phyloP scores from a whole-genome alignment of 2,888 invertebrate species.

The Sarcophaga carnaria region DNA sequence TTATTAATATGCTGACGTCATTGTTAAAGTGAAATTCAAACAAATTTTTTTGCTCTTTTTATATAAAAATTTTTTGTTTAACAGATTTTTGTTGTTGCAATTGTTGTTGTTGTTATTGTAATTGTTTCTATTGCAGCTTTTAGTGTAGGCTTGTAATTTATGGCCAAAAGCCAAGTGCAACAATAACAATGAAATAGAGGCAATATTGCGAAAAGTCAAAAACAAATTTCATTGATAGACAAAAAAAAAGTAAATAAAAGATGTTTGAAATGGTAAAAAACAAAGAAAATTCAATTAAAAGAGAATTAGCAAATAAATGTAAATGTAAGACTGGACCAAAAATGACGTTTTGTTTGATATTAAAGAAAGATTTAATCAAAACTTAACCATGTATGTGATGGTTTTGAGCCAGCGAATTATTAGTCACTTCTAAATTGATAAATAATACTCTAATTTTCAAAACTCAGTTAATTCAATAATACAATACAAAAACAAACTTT shows the following conservation, averaged over 20 bases:
- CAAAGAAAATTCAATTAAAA: not conserved
- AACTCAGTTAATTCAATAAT: too few relatives aligned
- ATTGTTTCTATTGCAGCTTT: constrained; percentile 55
- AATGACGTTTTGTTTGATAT: too few relatives aligned
- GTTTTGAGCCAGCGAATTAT: too few relatives aligned
- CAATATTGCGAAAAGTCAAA: constrained; percentile 20
- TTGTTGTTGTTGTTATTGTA: constrained; percentile 1
- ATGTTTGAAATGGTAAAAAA: not conserved
- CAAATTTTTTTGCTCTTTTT: constrained; percentile 7
- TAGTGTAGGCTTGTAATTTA: constrained; percentile 57
- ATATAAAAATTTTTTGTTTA: not conserved
- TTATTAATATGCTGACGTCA: constrained; percentile 61
- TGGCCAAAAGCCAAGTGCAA: constrained; percentile 70
- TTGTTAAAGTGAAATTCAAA: constrained; percentile 61
- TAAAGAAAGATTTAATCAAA: too few relatives aligned
- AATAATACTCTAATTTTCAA: too few relatives aligned
- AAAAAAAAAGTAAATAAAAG: constrained; percentile 30
- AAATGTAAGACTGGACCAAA: too few relatives aligned
- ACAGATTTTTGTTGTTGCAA: constrained; percentile 13
- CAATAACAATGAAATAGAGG: constrained; percentile 45
- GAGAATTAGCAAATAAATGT: not conserved
- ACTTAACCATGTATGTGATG: too few relatives aligned
- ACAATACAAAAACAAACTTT: too few relatives aligned
- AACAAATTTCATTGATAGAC: constrained; percentile 56
- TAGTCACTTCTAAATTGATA: too few relatives aligned